Evolutionary conservation across 1,140 invertebrate species (phyloP), one percentile per base, ranked within the genome.

Genomic region (Nebria ingens): DNA sequence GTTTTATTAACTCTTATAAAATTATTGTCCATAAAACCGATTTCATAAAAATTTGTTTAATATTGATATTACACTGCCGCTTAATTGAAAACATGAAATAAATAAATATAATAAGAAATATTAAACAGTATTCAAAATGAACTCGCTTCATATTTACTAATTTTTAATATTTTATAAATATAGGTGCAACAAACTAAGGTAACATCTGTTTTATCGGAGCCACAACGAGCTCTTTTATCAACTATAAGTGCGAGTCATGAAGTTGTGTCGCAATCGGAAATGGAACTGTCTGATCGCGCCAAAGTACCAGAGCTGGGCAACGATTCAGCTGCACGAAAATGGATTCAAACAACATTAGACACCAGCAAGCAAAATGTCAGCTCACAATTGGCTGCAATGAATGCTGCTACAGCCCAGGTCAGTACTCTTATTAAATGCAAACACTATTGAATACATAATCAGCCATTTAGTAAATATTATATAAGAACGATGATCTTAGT

Each of bases 381-480:
- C 25, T 93, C 91, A 25, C 93, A 98, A 71, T 87, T 99, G 62
- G 96, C 95, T 11, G 95, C 95, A 23, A 98, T 99, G 94, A 98
- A 95, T 77, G 96, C 95, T 0, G 96, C 96, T 34, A 98, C 96
- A 0, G 97, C 97, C 12, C 93, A 98, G 71, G 79, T 61, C 50
- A 21, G 12, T 23, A n/a, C 6, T 1, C 53, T 52, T 53, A 52
- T 1, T 34, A 1, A 22, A 13, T 52, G 13, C 2, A n/a, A 21
- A 19, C 9, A 13, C 1, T 52, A 22, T 23, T 52, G 12, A 13
- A n/a, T n/a, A n/a, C n/a, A n/a, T n/a, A n/a, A n/a, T n/a, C n/a
- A n/a, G n/a, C n/a, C n/a, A n/a, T n/a, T n/a, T n/a, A n/a, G n/a
- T n/a, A n/a, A n/a, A n/a, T n/a, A n/a, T n/a, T n/a, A n/a, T n/a